Conservation (phyloP, 2,113 vertebrate species). For the Propithecus coquereli region DNA sequence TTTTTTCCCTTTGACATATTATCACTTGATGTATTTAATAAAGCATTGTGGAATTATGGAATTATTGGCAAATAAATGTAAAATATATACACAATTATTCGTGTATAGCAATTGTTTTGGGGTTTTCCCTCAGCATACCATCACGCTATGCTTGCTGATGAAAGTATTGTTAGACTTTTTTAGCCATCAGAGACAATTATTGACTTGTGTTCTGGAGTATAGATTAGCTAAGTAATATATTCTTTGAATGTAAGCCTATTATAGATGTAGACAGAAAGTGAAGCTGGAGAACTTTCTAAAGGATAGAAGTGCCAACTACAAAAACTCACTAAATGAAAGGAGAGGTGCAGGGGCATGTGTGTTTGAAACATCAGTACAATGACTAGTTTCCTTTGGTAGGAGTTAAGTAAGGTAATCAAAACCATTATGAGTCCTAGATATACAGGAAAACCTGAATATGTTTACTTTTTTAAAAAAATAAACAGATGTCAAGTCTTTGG, state of each 20-base stretch:
- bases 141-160: slow-evolving; percentile 53
- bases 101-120: slow-evolving; percentile 45
- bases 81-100: slow-evolving; percentile 64
- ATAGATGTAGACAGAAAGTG: slow-evolving; percentile 62
- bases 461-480: slow-evolving; percentile 43
- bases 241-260: slow-evolving; percentile 64
- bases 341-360: not conserved
- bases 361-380: slow-evolving; percentile 48
- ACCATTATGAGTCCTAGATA: slow-evolving; percentile 49
- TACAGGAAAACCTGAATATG: slow-evolving; percentile 49
- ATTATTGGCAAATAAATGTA: slow-evolving; percentile 75
- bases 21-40: slow-evolving; percentile 75
- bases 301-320: slow-evolving; percentile 46
- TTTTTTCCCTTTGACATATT: slow-evolving; percentile 71
- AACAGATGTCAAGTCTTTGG: slow-evolving; percentile 49
- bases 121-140: slow-evolving; percentile 64
- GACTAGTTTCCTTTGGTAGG: slow-evolving; percentile 16
- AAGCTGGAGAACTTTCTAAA: slow-evolving; percentile 71
- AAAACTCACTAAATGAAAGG: slow-evolving; percentile 61
- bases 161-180: slow-evolving; percentile 27
- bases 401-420: slow-evolving; percentile 71
- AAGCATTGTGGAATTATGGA: slow-evolving; percentile 65
- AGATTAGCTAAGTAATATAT: slow-evolving; percentile 76
- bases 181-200: slow-evolving; percentile 70
- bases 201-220: slow-evolving; percentile 76